Percentiles rank a stretch among this genome's conserved stretches.
Evolutionary conservation across 2,113 vertebrate genomes (phyloP).

Genomic region (Microcebus griseorufus): DNA sequence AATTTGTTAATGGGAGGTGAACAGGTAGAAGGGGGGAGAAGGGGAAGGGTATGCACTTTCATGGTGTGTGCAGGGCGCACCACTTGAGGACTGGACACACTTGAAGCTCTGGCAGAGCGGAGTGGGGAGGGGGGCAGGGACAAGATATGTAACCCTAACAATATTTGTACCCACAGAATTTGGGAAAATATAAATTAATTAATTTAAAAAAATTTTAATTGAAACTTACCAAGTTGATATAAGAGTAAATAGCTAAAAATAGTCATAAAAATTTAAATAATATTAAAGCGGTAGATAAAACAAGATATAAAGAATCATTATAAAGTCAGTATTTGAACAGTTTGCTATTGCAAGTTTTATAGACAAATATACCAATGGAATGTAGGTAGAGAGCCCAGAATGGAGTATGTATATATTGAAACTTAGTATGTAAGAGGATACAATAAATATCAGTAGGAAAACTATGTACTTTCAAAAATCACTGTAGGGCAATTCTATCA

Average conservation of each 20-base stretch:
- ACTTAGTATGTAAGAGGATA: not conserved
- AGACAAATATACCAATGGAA: not conserved
- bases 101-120: no score
- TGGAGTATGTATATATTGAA: not conserved
- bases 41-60: no score
- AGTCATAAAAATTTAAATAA: not conserved
- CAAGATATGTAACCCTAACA: no score
- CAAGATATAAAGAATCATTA: not conserved
- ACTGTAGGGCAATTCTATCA: not conserved
- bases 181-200: no score
- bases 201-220: not conserved
- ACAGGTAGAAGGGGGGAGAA: no score
- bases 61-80: no score
- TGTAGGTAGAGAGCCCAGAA: not conserved
- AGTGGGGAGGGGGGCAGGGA: no score
- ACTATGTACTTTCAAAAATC: not conserved
- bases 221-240: not conserved
- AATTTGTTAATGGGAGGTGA: no score
- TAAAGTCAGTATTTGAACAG: not conserved
- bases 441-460: not conserved
- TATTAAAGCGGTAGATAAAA: not conserved
- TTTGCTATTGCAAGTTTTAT: not conserved
- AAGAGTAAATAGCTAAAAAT: not conserved
- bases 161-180: no score
- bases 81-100: no score